phyloP scores from a whole-genome alignment of 2,888 invertebrate genomes.

The Oligia strigilis region DNA sequence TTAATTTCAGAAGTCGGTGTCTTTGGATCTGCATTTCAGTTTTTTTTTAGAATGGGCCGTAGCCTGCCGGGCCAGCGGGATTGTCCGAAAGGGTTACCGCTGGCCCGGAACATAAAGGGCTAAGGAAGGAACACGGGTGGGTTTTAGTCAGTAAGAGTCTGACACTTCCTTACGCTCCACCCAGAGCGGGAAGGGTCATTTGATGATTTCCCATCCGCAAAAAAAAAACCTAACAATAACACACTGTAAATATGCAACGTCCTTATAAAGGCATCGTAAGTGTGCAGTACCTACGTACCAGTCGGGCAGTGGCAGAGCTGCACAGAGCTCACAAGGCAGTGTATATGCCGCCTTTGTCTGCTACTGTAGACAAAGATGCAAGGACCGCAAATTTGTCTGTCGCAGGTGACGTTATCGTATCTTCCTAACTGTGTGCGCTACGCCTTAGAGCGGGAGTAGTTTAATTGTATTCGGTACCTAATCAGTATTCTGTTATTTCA shows the following conservation, averaged over 20 bases:
- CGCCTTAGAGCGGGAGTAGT: conserved; percentile 1
- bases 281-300: neutral
- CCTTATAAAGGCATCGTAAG: neutral
- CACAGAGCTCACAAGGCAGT: neutral
- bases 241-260: neutral
- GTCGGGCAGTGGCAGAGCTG: fast-evolving
- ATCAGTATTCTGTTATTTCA: conserved; percentile 37
- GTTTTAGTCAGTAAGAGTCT: no score
- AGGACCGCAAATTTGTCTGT: neutral
- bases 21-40: no score
- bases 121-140: no score
- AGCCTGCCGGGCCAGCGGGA: no score
- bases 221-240: neutral
- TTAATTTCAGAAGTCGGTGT: no score
- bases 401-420: neutral
- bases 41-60: no score
- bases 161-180: no score
- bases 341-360: neutral
- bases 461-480: conserved; percentile 28
- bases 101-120: no score
- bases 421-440: neutral
- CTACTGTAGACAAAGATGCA: neutral
- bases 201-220: no score
- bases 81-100: no score
- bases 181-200: no score